Percentiles rank a stretch among this genome's conserved stretches.
These are phyloP conservation scores for Scomber scombrus DNA, from an alignment of 2,113 vertebrate species.

Conservation along the genomic window DNA sequence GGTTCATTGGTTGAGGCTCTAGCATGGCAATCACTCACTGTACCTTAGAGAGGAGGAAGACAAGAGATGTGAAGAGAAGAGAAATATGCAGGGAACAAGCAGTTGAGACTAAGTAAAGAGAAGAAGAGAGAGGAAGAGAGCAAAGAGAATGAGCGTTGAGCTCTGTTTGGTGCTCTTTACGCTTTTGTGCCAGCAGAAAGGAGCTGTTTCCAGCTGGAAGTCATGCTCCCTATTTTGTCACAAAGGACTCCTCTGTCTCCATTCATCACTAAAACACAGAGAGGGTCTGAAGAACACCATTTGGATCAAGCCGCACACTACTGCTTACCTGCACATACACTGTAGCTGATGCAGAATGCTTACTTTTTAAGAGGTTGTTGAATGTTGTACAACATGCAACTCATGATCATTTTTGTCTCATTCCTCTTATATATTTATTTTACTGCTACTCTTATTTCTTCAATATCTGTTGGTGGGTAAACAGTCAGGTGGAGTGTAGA, in stretches of 20 bases:
- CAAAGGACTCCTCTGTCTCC: conserved; percentile 43
- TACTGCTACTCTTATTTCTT: not conserved
- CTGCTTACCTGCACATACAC: conserved; percentile 7
- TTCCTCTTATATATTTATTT: not conserved
- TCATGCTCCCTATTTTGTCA: conserved; percentile 52
- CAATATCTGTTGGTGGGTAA: not conserved
- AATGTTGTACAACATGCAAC: not conserved
- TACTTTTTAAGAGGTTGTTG: not conserved
- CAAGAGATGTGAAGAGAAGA: conserved; percentile 14
- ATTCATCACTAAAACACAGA: conserved; percentile 50
- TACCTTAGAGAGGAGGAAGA: conserved; percentile 6
- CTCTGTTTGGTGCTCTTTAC: conserved; percentile 39
- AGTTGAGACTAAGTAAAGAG: not conserved
- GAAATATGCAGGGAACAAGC: conserved; percentile 14
- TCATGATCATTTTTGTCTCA: not conserved
- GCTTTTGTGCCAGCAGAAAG: conserved; percentile 56
- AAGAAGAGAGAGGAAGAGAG: conserved; percentile 1
- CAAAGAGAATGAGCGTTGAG: conserved; percentile 24
- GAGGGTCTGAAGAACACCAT: conserved; percentile 23
- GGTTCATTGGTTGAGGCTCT: conserved; percentile 59
- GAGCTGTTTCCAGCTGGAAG: conserved; percentile 64
- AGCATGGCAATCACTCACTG: conserved; percentile 59
- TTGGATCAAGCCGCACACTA: conserved; percentile 14
- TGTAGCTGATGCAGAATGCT: not conserved
- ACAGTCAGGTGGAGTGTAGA: not conserved